phyloP scores from a whole-genome alignment of 1,140 invertebrate genomes.

The Tribolium castaneum region DNA sequence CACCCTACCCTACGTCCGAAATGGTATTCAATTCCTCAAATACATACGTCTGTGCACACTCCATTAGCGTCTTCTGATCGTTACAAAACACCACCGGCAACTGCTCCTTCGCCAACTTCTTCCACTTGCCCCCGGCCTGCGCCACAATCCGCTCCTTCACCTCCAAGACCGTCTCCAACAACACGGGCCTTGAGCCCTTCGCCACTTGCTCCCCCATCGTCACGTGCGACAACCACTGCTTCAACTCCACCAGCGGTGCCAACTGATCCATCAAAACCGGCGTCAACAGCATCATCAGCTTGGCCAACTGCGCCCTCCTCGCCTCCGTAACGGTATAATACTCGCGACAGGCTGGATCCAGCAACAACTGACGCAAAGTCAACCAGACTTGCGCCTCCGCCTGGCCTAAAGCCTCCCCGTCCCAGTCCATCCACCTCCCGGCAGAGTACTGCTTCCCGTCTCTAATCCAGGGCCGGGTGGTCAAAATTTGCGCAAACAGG shows the following conservation, averaged over 20 bases:
- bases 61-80: constrained; percentile 66
- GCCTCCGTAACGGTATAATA: constrained; percentile 79
- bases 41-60: constrained; percentile 64
- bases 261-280: constrained; percentile 77
- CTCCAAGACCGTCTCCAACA: constrained; percentile 71
- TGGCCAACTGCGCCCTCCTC: constrained; percentile 71
- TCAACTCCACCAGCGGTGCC: constrained; percentile 77
- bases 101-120: constrained; percentile 70
- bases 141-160: constrained; percentile 66
- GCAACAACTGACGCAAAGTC: constrained; percentile 73
- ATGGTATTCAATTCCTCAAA: background rate
- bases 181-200: constrained; percentile 61
- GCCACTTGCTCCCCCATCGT: constrained; percentile 60
- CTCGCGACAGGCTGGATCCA: constrained; percentile 71
- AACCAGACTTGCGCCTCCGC: constrained; percentile 78
- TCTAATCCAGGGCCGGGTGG: constrained; percentile 76
- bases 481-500: constrained; percentile 75
- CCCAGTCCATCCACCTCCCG: constrained; percentile 73
- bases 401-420: constrained; percentile 69
- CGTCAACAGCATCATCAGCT: constrained; percentile 64
- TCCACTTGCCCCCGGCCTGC: constrained; percentile 67
- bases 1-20: too few relatives aligned
- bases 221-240: constrained; percentile 74
- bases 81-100: constrained; percentile 66
- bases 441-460: constrained; percentile 68